Percentiles rank a stretch among this genome's conserved stretches.
These are phyloP conservation scores for Penaeus indicus DNA, from an alignment of 1,140 invertebrate species.

Conservation along the genomic window DNA sequence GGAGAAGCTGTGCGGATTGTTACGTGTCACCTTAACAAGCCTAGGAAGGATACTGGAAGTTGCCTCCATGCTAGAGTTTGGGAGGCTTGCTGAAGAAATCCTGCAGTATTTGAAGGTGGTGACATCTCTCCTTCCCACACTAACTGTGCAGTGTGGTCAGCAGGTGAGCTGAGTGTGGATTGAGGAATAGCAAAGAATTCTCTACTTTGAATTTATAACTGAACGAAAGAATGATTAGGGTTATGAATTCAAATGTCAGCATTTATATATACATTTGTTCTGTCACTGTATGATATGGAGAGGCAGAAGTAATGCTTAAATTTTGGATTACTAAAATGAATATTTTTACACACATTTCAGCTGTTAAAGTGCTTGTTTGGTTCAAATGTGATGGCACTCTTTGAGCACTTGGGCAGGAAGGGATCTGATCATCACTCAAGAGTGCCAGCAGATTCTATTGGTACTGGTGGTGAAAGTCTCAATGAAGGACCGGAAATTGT, in stretches of 20 bases:
- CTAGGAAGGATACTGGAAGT: constrained; percentile 85
- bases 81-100: constrained; percentile 84
- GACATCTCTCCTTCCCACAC: constrained; percentile 79
- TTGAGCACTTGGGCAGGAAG: constrained; percentile 69
- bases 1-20: constrained; percentile 81
- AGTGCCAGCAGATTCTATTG: constrained; percentile 3
- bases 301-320: too few species aligned
- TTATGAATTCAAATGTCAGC: too few species aligned
- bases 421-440: not conserved
- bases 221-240: too few species aligned
- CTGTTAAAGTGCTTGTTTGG: constrained; percentile 87
- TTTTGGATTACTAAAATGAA: not conserved
- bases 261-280: too few species aligned
- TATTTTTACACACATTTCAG: constrained; percentile 70
- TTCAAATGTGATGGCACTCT: constrained; percentile 81
- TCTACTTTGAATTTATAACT: too few species aligned
- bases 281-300: too few species aligned
- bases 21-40: constrained; percentile 78
- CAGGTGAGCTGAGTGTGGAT: constrained; percentile 72
- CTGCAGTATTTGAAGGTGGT: constrained; percentile 82
- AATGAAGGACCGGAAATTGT: not conserved
- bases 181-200: not conserved
- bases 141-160: constrained; percentile 83
- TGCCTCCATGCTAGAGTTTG: constrained; percentile 80
- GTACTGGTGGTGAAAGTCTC: not conserved